Percentiles rank a stretch among this genome's conserved stretches.
These are phyloP conservation scores for Cheilosia vernalis DNA, from an alignment of 2,888 invertebrate genomes.

Conservation along the genomic window DNA sequence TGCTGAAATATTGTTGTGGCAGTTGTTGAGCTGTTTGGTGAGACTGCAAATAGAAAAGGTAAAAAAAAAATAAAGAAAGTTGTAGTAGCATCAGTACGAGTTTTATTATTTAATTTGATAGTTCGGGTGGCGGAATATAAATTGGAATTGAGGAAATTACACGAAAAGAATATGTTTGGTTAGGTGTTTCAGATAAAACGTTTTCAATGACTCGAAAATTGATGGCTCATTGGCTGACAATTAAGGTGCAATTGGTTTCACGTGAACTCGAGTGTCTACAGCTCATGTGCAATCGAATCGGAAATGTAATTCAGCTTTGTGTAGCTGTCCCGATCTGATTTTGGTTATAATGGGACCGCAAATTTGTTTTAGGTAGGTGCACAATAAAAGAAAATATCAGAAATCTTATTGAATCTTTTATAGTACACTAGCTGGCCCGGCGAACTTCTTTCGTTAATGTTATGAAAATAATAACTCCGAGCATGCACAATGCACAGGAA, in stretches of 20 bases:
- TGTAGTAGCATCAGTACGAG: neutral
- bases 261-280: too few relatives aligned
- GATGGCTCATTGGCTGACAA: neutral
- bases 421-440: too few relatives aligned
- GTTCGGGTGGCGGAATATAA: neutral
- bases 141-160: neutral
- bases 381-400: too few relatives aligned
- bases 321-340: too few relatives aligned
- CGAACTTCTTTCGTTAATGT: too few relatives aligned
- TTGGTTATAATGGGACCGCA: too few relatives aligned
- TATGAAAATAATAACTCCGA: too few relatives aligned
- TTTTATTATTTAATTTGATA: neutral
- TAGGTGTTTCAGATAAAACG: neutral
- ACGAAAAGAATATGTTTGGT: neutral
- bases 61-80: neutral
- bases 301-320: too few relatives aligned
- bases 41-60: constrained; percentile 72
- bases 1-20: constrained; percentile 76
- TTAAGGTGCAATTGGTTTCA: neutral
- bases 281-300: too few relatives aligned
- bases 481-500: too few relatives aligned
- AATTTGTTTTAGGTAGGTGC: too few relatives aligned
- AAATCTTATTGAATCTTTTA: too few relatives aligned
- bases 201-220: neutral
- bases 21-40: constrained; percentile 78